A percentile compares a stretch with the other conserved stretches of the same genome.
phyloP scores from a whole-genome alignment of 2,797 vertebrate genomes.

The Oryzias sinensis region DNA sequence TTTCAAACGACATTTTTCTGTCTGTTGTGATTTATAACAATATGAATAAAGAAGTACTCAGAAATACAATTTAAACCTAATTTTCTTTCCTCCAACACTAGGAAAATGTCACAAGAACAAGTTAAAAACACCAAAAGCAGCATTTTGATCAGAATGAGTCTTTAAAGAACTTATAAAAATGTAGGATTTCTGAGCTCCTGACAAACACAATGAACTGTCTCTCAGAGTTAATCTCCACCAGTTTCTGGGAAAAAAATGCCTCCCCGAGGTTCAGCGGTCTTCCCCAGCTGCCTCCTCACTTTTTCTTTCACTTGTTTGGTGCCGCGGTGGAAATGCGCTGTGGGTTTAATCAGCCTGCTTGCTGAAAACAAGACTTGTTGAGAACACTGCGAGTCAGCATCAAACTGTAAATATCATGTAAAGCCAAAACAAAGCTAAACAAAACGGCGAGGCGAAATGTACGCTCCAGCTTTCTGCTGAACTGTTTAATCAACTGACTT shows the following conservation, averaged over 20 bases:
- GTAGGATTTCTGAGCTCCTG: conserved; percentile 3
- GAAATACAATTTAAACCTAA: no score
- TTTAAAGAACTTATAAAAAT: not conserved
- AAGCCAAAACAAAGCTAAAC: conserved; percentile 21
- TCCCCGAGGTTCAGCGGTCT: not conserved
- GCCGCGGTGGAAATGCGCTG: not conserved
- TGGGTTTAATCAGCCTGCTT: conserved; percentile 24
- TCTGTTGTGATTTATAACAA: no score
- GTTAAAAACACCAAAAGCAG: conserved; percentile 2
- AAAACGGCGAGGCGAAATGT: not conserved
- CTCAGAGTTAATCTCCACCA: conserved; percentile 5
- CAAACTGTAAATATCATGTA: not conserved
- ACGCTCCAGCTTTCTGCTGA: not conserved
- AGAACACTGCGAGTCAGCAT: conserved; percentile 7
- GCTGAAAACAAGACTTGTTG: conserved; percentile 22
- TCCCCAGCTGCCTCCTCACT: conserved; percentile 2
- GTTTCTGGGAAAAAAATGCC: conserved; percentile 9
- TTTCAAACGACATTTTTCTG: no score
- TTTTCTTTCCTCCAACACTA: no score
- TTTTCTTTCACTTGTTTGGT: conserved; percentile 14
- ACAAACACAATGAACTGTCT: not conserved
- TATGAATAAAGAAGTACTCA: no score
- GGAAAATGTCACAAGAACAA: not conserved
- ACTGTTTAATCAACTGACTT: conserved; percentile 4
- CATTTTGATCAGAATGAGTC: not conserved